These are phyloP conservation scores for Leucosticte australis DNA, from an alignment of 2,113 vertebrate species.

Conservation along the genomic window DNA sequence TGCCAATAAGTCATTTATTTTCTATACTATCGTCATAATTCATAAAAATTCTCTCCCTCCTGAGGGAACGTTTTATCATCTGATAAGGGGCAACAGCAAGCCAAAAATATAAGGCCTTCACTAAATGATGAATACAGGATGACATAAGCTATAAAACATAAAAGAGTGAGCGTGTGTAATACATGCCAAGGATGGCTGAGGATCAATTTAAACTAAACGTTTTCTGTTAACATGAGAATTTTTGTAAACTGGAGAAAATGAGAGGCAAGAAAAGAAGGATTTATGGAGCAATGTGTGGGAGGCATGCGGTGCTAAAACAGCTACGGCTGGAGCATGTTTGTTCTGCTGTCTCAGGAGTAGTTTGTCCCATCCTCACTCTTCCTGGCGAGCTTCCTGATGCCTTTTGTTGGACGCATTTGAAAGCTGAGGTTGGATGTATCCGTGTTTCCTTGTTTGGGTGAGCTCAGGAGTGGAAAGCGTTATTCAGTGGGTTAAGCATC, in stretches of 20 bases:
- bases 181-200: slow-evolving; percentile 52
- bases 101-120: slow-evolving; percentile 40
- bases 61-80: slow-evolving; percentile 21
- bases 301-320: slow-evolving; percentile 21
- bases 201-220: slow-evolving; percentile 46
- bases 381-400: neutral
- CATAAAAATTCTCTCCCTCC: slow-evolving; percentile 22
- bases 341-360: slow-evolving; percentile 47
- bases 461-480: neutral
- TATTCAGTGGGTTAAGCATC: neutral
- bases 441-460: neutral
- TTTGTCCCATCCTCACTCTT: slow-evolving; percentile 29
- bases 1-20: slow-evolving; percentile 40
- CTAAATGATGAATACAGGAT: slow-evolving; percentile 46
- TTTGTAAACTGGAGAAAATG: slow-evolving; percentile 55
- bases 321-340: slow-evolving; percentile 32
- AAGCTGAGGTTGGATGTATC: neutral
- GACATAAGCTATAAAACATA: slow-evolving; percentile 56
- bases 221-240: slow-evolving; percentile 54
- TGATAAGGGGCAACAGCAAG: slow-evolving; percentile 43
- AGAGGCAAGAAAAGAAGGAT: slow-evolving; percentile 32
- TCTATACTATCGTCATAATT: slow-evolving; percentile 21
- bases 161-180: slow-evolving; percentile 1
- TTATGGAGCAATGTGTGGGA: slow-evolving; percentile 46
- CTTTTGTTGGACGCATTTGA: neutral